These are phyloP conservation scores for Centropus unirufus DNA, from an alignment of 2,113 vertebrate genomes.

Conservation along the genomic window DNA sequence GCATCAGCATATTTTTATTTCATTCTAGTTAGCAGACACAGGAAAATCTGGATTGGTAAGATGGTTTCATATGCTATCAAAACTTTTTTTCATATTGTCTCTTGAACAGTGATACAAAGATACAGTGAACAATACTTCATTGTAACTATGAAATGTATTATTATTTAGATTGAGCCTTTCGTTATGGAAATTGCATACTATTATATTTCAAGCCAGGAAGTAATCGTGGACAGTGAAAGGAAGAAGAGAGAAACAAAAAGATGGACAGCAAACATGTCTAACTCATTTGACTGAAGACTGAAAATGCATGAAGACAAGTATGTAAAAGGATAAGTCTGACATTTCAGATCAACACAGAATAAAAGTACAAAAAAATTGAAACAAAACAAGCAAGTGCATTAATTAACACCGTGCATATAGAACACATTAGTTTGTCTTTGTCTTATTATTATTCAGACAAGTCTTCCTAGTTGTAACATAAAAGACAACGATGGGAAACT, in stretches of 20 bases:
- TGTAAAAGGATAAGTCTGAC: background rate
- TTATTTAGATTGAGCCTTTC: constrained; percentile 20
- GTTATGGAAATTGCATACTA: background rate
- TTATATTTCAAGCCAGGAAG: background rate
- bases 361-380: background rate
- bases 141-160: background rate
- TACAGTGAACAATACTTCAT: background rate
- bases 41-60: background rate
- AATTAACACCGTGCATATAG: background rate
- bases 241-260: background rate
- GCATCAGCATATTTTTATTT: background rate
- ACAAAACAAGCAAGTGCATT: background rate
- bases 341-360: background rate
- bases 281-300: background rate
- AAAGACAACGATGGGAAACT: background rate
- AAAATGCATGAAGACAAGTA: background rate
- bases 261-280: background rate
- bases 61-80: background rate
- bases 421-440: background rate
- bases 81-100: background rate
- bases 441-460: background rate
- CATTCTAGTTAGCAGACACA: background rate
- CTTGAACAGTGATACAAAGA: background rate
- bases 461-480: background rate
- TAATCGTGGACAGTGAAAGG: background rate